Evolutionary conservation across 2,113 vertebrate genomes (phyloP), one percentile per base, ranked within the genome.

Genomic region (Marcusenius ussheri): DNA sequence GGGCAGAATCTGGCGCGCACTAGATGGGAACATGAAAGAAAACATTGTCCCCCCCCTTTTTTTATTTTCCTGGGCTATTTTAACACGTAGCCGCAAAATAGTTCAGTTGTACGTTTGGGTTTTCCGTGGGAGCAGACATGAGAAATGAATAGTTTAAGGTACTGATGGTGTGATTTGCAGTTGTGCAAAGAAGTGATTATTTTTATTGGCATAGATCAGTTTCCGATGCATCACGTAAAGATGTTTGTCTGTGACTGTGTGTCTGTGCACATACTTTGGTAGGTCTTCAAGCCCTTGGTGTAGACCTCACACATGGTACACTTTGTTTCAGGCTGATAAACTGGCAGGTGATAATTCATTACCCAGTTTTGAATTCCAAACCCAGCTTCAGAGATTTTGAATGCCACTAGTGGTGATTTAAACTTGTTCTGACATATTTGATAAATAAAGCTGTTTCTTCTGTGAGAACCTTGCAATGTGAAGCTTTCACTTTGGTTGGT

Each of bases 11-110:
- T 96, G 93, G 92, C 93, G 92, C 88, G 89, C 88, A 93, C 94
- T 93, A 94, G 77, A 85, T 95, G 95, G 93, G 95, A 96, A 97
- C 96, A 96, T 97, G 96, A 96, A 97, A 97, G 95, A 92, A 94
- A 94, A 95, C 95, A 95, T 93, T 95, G 93, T 97, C 94, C 94
- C 93, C 92, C 94, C 91, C 93, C 93, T 86, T 90, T 56, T 89
- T 91, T 58, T 92, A 89, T 94, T 70, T 31, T 70, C 62, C 62
- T 70, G 62, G 62, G 91, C 85, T 92, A 88, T 92, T 95, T 95
- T 95, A 94, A 93, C 93, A 93, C 89, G 94, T 66, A 92, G 94
- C 89, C 88, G 56, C 62, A 89, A 89, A 93, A 91, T 92, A 84
- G 87, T 90, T 87, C 56, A 91, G 87, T 74, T 70, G 27, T 84